phyloP scores from a whole-genome alignment of 1,140 invertebrate genomes.

The Drosophila trapezifrons region DNA sequence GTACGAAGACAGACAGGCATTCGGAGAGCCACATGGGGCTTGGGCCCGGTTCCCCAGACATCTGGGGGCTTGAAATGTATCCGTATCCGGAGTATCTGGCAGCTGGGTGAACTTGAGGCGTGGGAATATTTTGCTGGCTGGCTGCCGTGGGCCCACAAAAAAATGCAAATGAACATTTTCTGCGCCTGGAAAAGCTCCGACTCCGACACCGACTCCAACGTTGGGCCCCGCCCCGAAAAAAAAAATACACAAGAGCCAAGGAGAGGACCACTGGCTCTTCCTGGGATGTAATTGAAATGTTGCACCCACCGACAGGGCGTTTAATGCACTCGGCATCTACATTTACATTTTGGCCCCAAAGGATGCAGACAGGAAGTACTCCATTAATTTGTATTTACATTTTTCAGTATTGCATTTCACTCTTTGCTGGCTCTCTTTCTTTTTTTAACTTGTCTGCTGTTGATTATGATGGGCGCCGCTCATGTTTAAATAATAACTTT shows the following conservation, averaged over 20 bases:
- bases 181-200: conserved; percentile 29
- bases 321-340: conserved; percentile 41
- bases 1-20: conserved; percentile 16
- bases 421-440: conserved; percentile 19
- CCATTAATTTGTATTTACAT: conserved; percentile 68
- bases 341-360: conserved; percentile 31
- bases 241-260: not conserved
- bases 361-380: conserved; percentile 65
- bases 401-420: conserved; percentile 37
- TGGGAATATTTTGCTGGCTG: conserved; percentile 57
- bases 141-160: conserved; percentile 24
- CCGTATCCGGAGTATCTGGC: conserved; percentile 40
- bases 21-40: conserved; percentile 35
- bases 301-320: conserved; percentile 47
- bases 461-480: conserved; percentile 36
- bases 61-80: conserved; percentile 43
- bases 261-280: conserved; percentile 26
- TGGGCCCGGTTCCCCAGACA: conserved; percentile 10
- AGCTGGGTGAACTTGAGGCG: conserved; percentile 70
- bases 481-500: conserved; percentile 67
- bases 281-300: conserved; percentile 67
- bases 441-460: conserved; percentile 14
- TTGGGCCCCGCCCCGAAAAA: conserved; percentile 29
- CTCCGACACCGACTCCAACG: conserved; percentile 8
- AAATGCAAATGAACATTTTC: conserved; percentile 42